Percentiles rank a stretch among this genome's conserved stretches.
Conservation (phyloP, 2,888 invertebrate species). For the Cerastis rubricosa region DNA sequence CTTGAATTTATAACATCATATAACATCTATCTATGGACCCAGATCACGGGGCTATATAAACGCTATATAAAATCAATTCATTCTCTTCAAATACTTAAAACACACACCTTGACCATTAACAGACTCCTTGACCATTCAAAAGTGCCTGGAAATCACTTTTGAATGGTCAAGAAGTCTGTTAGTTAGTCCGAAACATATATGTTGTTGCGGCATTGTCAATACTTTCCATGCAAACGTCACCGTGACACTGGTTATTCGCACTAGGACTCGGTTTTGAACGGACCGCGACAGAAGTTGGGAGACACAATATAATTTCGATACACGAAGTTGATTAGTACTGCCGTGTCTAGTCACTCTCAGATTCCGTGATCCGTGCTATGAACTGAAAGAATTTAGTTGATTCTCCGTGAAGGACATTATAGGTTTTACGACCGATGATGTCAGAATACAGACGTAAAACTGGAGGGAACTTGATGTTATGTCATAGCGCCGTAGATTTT, state of each 20-base stretch:
- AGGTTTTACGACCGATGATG: conserved; percentile 38
- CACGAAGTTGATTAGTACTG: not conserved
- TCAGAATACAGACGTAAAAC: conserved; percentile 21
- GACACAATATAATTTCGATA: not conserved
- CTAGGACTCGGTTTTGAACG: not conserved
- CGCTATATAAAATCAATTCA: not conserved
- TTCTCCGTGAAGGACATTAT: conserved; percentile 19
- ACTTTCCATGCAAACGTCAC: not conserved
- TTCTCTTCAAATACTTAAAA: too few relatives aligned
- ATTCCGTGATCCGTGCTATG: not conserved
- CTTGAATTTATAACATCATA: not conserved
- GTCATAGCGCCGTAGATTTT: conserved; percentile 2
- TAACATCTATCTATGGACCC: not conserved
- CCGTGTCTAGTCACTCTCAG: not conserved
- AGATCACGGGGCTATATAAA: not conserved
- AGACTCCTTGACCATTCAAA: too few relatives aligned
- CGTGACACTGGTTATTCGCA: not conserved
- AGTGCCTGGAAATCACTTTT: too few relatives aligned
- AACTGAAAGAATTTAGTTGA: not conserved
- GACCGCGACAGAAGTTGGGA: not conserved
- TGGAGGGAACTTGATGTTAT: conserved; percentile 7
- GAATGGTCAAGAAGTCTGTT: not conserved
- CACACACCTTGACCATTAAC: too few relatives aligned
- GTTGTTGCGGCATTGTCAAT: not conserved
- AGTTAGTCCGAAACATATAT: not conserved